These are phyloP conservation scores for Drosophila lacteicornis DNA, from an alignment of 1,140 invertebrate species.

Conservation along the genomic window DNA sequence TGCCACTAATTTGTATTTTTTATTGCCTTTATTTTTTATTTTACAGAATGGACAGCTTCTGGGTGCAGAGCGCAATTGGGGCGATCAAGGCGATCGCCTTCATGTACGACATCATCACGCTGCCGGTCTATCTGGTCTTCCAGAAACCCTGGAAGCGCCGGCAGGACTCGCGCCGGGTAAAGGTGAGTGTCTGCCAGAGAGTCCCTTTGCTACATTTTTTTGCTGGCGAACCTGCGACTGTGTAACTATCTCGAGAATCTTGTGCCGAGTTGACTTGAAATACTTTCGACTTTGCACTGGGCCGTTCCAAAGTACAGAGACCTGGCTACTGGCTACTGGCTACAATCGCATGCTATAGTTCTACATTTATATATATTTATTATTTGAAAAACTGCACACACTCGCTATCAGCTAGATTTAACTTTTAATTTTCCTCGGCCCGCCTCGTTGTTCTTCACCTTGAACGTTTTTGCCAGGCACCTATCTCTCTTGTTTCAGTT, in stretches of 20 bases:
- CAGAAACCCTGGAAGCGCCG: slow-evolving; percentile 95
- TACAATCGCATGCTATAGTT: slow-evolving; percentile 46
- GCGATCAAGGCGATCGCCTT: slow-evolving; percentile 92
- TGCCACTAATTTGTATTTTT: slow-evolving; percentile 44
- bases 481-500: slow-evolving; percentile 6
- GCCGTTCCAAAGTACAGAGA: slow-evolving; percentile 49
- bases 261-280: slow-evolving; percentile 1
- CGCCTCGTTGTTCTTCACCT: slow-evolving; percentile 14
- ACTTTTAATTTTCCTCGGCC: slow-evolving; percentile 7
- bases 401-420: slow-evolving; percentile 43
- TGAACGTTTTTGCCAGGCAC: slow-evolving; percentile 5
- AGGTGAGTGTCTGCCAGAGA: slow-evolving; percentile 86
- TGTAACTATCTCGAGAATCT: slow-evolving; percentile 49
- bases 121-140: slow-evolving; percentile 94
- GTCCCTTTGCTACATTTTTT: background rate
- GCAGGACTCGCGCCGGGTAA: slow-evolving; percentile 90
- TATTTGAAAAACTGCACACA: slow-evolving; percentile 39
- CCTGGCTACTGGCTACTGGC: slow-evolving; percentile 2
- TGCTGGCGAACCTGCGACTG: background rate
- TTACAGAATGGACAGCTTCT: slow-evolving; percentile 91
- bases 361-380: slow-evolving; percentile 6
- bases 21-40: slow-evolving; percentile 18
- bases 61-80: slow-evolving; percentile 90
- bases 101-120: slow-evolving; percentile 95
- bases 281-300: slow-evolving; percentile 58